Percentiles rank a stretch among this genome's conserved stretches.
Conservation (phyloP, 2,888 invertebrate genomes). For the Campoplex nolae region DNA sequence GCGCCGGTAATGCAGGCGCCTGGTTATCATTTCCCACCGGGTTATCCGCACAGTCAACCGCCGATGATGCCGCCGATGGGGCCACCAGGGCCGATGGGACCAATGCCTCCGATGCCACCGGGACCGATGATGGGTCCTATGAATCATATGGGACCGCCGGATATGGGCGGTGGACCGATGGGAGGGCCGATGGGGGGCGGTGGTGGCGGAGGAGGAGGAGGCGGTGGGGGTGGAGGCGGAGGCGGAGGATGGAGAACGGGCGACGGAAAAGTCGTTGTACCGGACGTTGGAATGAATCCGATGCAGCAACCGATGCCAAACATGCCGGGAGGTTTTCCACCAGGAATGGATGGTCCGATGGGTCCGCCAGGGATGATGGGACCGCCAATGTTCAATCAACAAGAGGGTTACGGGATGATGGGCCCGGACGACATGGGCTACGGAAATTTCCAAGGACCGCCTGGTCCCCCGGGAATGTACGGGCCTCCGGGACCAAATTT, state of each 20-base stretch:
- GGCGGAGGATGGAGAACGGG: constrained; percentile 85
- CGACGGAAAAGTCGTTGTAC: constrained; percentile 85
- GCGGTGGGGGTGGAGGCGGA: constrained; percentile 82
- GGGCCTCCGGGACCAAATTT: constrained; percentile 77
- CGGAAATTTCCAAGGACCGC: constrained; percentile 80
- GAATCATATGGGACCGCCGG: constrained; percentile 83
- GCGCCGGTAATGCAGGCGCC: constrained; percentile 71
- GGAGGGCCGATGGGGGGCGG: constrained; percentile 71
- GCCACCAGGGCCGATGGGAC: constrained; percentile 69
- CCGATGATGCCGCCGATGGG: constrained; percentile 73
- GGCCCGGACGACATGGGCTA: constrained; percentile 81
- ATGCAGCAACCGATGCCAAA: constrained; percentile 79
- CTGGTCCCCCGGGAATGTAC: constrained; percentile 79
- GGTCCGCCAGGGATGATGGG: constrained; percentile 85
- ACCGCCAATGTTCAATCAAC: constrained; percentile 80
- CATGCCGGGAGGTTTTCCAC: constrained; percentile 78
- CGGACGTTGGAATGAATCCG: constrained; percentile 75
- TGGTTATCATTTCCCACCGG: constrained; percentile 77
- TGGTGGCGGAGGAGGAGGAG: not conserved
- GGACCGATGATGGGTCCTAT: constrained; percentile 77
- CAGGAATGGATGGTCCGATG: constrained; percentile 80
- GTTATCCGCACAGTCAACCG: constrained; percentile 82
- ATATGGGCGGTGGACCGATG: constrained; percentile 73
- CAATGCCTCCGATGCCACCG: constrained; percentile 72
- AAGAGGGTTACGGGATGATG: constrained; percentile 82